Percentiles rank a stretch among this genome's conserved stretches.
These are phyloP conservation scores for Agrypnia vestita DNA, from an alignment of 1,140 invertebrate genomes.

Conservation along the genomic window DNA sequence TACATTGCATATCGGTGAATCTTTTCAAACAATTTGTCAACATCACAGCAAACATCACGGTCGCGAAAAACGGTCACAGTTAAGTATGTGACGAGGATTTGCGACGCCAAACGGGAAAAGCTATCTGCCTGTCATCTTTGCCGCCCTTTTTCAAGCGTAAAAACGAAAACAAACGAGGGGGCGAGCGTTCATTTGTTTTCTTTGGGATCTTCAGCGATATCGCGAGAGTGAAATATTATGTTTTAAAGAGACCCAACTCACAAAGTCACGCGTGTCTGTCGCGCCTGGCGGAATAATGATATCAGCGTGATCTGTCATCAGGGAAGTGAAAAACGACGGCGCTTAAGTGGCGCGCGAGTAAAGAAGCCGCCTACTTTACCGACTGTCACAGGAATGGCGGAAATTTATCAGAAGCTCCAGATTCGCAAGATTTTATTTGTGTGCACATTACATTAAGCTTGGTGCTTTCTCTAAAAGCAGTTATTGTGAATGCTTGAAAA, in stretches of 20 bases:
- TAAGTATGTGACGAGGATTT: conserved; percentile 10
- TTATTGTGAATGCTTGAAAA: too few relatives aligned
- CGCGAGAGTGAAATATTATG: conserved; percentile 10
- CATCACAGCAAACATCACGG: background rate
- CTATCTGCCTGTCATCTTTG: conserved; percentile 5
- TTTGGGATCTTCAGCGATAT: background rate
- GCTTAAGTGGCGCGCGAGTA: background rate
- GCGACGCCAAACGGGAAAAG: conserved; percentile 7
- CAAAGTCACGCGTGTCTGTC: conserved; percentile 19
- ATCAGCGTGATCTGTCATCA: conserved; percentile 20
- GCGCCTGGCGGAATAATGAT: background rate
- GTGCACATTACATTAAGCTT: too few relatives aligned
- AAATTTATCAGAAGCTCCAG: too few relatives aligned
- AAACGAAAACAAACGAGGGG: conserved; percentile 32
- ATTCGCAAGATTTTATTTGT: too few relatives aligned
- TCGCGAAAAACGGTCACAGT: background rate
- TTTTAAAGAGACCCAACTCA: conserved; percentile 31
- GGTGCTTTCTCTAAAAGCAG: too few relatives aligned
- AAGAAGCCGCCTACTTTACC: too few relatives aligned
- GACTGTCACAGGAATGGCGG: too few relatives aligned
- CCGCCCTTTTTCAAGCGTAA: conserved; percentile 19
- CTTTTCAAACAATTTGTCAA: conserved; percentile 1
- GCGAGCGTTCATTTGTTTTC: conserved; percentile 11
- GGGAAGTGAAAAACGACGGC: conserved; percentile 1
- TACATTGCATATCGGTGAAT: background rate